Conservation (phyloP, 2,797 vertebrate species). For the Lagodon rhomboides region DNA sequence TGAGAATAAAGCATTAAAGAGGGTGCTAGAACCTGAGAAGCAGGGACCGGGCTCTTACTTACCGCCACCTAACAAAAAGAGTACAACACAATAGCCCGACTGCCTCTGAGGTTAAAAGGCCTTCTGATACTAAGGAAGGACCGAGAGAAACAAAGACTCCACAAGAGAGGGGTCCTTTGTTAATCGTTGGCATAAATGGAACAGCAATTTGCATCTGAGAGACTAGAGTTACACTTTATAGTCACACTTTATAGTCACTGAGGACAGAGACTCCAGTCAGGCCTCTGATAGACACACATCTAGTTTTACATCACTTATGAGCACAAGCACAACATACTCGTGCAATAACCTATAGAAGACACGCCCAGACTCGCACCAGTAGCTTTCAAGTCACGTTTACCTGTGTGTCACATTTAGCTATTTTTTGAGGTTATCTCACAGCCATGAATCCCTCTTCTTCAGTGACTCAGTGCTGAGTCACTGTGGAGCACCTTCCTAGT, state of each 20-base stretch:
- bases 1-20: conserved; percentile 50
- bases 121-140: conserved; percentile 46
- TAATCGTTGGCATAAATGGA: conserved; percentile 43
- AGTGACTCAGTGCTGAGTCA: conserved; percentile 28
- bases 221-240: conserved; percentile 77
- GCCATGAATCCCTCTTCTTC: neutral
- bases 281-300: conserved; percentile 44
- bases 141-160: conserved; percentile 66
- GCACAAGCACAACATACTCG: conserved; percentile 10
- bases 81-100: conserved; percentile 61
- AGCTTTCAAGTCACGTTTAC: neutral
- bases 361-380: neutral
- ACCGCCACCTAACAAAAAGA: conserved; percentile 60
- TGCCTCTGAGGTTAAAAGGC: conserved; percentile 44
- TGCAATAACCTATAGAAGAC: neutral
- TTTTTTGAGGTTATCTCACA: neutral
- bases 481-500: neutral
- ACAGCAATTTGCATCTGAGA: conserved; percentile 78
- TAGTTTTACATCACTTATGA: conserved; percentile 27
- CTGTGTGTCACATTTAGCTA: neutral
- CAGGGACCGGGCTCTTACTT: conserved; percentile 49
- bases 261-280: conserved; percentile 69
- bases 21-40: conserved; percentile 57
- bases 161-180: conserved; percentile 68
- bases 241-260: conserved; percentile 67